Evolutionary conservation across 2,888 invertebrate genomes (phyloP).

Genomic region (Agrochola lychnidis): DNA sequence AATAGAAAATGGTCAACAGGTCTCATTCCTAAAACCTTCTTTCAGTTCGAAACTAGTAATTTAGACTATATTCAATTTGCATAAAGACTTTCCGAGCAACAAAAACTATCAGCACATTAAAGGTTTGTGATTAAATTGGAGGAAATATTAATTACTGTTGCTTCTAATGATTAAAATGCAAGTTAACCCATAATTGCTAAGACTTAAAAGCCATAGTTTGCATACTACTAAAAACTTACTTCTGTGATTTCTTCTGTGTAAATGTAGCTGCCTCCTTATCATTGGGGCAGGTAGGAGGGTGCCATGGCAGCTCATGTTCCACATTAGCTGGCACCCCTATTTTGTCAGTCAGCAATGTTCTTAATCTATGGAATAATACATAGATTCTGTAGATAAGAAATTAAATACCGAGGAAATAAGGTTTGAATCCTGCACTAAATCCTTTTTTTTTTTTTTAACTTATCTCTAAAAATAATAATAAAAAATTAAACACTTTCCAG

Average conservation of each 20-base stretch:
- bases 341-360: constrained; percentile 90
- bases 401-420: background rate
- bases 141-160: no score
- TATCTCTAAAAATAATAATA: no score
- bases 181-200: no score
- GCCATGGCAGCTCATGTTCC: constrained; percentile 94
- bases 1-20: no score
- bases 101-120: no score
- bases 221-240: constrained; percentile 70
- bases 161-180: no score
- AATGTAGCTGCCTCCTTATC: constrained; percentile 77
- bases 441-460: background rate
- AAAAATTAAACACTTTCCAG: background rate
- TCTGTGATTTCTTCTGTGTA: constrained; percentile 78
- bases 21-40: no score
- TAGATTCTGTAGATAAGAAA: background rate
- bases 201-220: background rate
- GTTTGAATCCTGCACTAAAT: background rate
- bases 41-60: no score
- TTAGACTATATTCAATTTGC: no score
- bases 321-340: constrained; percentile 91
- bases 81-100: no score
- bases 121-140: no score
- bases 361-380: constrained; percentile 79
- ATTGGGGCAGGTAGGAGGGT: constrained; percentile 92